Conservation (phyloP, 2,888 invertebrate genomes). For the Bellardia pandia region DNA sequence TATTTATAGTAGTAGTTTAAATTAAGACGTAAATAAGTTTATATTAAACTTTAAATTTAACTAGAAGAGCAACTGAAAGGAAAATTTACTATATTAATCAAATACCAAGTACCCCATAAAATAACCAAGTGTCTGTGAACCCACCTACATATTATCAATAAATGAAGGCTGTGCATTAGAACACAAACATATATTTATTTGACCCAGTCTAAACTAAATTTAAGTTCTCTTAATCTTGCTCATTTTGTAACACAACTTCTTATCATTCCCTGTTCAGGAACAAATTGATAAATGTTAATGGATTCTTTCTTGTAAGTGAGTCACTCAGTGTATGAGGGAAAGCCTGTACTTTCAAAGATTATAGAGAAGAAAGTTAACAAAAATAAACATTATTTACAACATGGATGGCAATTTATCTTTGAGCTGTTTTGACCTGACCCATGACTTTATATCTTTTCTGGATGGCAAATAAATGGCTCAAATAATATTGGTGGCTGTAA, state of each 20-base stretch:
- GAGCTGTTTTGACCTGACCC: conserved; percentile 35
- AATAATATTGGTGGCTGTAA: conserved; percentile 18
- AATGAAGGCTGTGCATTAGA: too few relatives aligned
- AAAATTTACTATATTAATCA: too few relatives aligned
- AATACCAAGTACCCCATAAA: too few relatives aligned
- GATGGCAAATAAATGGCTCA: conserved; percentile 18
- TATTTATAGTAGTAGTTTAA: too few relatives aligned
- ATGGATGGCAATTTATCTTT: conserved; percentile 42
- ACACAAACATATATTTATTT: background rate
- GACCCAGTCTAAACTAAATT: conserved; percentile 2
- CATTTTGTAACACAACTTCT: background rate
- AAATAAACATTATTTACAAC: conserved; percentile 30
- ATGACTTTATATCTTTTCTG: conserved; percentile 2
- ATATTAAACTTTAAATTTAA: too few relatives aligned
- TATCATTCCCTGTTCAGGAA: background rate
- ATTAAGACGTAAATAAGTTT: too few relatives aligned
- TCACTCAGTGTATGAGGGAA: background rate
- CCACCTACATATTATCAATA: background rate
- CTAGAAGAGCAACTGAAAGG: too few relatives aligned
- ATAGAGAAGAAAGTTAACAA: background rate
- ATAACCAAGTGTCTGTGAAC: background rate
- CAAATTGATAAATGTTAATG: conserved; percentile 9
- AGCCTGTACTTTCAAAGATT: background rate
- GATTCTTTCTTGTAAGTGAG: background rate
- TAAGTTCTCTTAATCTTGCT: background rate